Percentiles rank a stretch among this genome's conserved stretches.
Evolutionary conservation across 2,797 vertebrate species (phyloP).

Genomic region (Nothura maculosa): DNA sequence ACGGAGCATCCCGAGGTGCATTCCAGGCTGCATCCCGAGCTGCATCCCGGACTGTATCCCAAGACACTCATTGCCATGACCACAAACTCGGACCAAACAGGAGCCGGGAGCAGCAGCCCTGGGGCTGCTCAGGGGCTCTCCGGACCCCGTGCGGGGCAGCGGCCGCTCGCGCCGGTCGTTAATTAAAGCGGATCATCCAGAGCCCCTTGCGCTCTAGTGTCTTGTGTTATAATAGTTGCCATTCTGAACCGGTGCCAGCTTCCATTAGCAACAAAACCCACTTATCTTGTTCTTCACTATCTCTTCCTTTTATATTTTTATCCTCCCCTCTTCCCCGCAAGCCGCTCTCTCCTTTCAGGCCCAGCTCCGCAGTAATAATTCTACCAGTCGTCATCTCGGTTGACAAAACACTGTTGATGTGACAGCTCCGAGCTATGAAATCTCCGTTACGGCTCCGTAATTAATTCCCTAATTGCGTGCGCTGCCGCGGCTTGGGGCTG

Average conservation of each 20-base stretch:
- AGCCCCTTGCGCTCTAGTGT: slow-evolving; percentile 61
- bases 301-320: slow-evolving; percentile 74
- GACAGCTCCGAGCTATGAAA: slow-evolving; percentile 74
- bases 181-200: slow-evolving; percentile 76
- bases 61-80: no score
- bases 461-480: slow-evolving; percentile 76
- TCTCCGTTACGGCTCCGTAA: slow-evolving; percentile 61
- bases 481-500: background rate
- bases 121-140: background rate
- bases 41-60: no score
- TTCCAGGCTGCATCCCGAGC: no score
- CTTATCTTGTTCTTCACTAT: slow-evolving; percentile 77
- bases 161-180: slow-evolving; percentile 57
- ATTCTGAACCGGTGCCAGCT: slow-evolving; percentile 71
- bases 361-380: slow-evolving; percentile 70
- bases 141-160: background rate
- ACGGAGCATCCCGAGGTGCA: no score
- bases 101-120: no score
- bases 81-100: no score
- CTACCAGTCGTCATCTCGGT: slow-evolving; percentile 61
- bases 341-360: slow-evolving; percentile 47
- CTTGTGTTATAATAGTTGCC: slow-evolving; percentile 64
- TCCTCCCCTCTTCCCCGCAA: slow-evolving; percentile 47
- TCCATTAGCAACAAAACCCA: slow-evolving; percentile 78
- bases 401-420: slow-evolving; percentile 74